Evolutionary conservation across 1,140 invertebrate species (phyloP).

Genomic region (Micrasema longulum): DNA sequence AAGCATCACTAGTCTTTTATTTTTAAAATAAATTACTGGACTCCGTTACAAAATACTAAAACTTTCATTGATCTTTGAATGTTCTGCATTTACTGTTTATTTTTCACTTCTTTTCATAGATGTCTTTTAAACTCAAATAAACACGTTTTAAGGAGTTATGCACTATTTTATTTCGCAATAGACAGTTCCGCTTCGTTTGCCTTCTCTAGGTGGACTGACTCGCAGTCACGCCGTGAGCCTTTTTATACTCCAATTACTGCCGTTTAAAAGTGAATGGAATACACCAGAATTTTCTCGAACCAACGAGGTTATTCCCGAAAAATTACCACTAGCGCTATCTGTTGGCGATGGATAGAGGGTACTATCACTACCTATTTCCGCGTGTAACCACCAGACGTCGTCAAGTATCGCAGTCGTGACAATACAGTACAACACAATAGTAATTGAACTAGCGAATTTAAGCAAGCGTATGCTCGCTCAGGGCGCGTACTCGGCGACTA

Average conservation of each 20-base stretch:
- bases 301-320: conserved; percentile 11
- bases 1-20: too few relatives aligned
- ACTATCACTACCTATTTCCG: too few relatives aligned
- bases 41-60: conserved; percentile 7
- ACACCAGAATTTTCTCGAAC: conserved; percentile 25
- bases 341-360: too few relatives aligned
- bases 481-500: too few relatives aligned
- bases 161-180: neutral
- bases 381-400: too few relatives aligned
- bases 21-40: too few relatives aligned
- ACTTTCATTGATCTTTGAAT: conserved; percentile 8
- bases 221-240: neutral
- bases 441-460: neutral
- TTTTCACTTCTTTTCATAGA: conserved; percentile 3
- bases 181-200: conserved; percentile 5
- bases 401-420: neutral
- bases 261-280: conserved; percentile 23
- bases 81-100: conserved; percentile 4
- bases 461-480: too few relatives aligned
- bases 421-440: neutral
- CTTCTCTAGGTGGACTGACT: too few relatives aligned
- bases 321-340: neutral
- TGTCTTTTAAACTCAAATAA: neutral
- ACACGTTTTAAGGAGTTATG: conserved; percentile 13
- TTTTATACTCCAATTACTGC: conserved; percentile 9